Evolutionary conservation across 2,113 vertebrate genomes (phyloP).

Genomic region (Varanus komodoensis): DNA sequence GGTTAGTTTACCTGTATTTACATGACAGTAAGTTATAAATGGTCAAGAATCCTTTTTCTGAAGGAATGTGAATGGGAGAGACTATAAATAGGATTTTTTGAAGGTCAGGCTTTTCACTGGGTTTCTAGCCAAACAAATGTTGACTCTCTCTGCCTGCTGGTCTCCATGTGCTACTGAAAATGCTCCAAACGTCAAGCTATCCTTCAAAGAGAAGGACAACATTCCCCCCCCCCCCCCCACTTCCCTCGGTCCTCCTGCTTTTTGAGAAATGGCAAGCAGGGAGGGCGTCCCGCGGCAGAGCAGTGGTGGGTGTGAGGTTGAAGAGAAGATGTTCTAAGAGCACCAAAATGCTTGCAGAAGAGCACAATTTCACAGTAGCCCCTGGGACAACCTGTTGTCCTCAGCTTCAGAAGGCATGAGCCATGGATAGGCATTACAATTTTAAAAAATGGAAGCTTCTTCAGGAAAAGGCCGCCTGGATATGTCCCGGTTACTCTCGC

Average conservation of each 20-base stretch:
- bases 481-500: neutral
- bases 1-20: neutral
- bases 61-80: neutral
- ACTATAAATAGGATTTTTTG: neutral
- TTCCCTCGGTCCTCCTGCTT: too few species aligned
- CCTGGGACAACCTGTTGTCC: too few species aligned
- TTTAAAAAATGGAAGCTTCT: neutral
- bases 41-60: too few species aligned
- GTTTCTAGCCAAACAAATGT: neutral
- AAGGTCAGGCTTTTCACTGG: neutral
- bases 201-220: neutral
- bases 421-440: neutral
- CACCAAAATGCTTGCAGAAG: too few species aligned
- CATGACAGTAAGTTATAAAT: neutral
- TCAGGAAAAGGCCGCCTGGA: neutral
- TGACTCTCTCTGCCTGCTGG: neutral
- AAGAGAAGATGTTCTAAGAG: neutral
- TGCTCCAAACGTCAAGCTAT: neutral
- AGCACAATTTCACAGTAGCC: too few species aligned
- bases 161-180: neutral
- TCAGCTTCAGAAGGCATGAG: too few species aligned
- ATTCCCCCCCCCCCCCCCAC: too few species aligned
- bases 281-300: neutral
- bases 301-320: neutral
- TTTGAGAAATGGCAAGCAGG: neutral